These are phyloP conservation scores for Spheniscus mendiculus DNA, from an alignment of 2,113 vertebrate species.

Conservation along the genomic window DNA sequence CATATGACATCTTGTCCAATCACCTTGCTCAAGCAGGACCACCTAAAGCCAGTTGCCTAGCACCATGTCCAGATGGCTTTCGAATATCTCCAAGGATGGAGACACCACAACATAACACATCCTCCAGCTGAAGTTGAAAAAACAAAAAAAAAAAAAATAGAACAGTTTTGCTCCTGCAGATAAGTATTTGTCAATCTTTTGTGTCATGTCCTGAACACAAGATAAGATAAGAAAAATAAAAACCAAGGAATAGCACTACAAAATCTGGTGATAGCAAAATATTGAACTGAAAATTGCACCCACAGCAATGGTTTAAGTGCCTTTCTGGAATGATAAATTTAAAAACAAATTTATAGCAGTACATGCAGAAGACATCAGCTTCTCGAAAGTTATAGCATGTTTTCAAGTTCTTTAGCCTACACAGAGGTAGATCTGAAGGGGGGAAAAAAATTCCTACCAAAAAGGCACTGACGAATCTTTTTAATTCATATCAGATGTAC, in stretches of 20 bases:
- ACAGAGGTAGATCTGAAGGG: neutral
- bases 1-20: neutral
- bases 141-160: neutral
- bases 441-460: neutral
- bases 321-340: neutral
- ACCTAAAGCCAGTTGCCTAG: neutral
- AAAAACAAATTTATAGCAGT: neutral
- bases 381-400: neutral
- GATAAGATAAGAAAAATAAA: neutral
- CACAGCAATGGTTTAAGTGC: neutral
- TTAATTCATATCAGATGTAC: neutral
- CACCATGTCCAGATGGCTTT: neutral
- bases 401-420: neutral
- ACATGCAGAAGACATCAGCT: neutral
- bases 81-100: neutral
- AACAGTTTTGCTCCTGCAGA: neutral
- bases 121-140: neutral
- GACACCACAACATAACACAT: neutral
- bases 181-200: neutral
- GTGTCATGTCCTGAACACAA: neutral
- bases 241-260: neutral
- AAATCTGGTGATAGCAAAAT: neutral
- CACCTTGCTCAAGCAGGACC: neutral
- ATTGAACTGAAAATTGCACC: neutral
- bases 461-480: neutral